Evolutionary conservation across 2,797 vertebrate genomes (phyloP).

Genomic region (Hyperoplus lanceolatus): DNA sequence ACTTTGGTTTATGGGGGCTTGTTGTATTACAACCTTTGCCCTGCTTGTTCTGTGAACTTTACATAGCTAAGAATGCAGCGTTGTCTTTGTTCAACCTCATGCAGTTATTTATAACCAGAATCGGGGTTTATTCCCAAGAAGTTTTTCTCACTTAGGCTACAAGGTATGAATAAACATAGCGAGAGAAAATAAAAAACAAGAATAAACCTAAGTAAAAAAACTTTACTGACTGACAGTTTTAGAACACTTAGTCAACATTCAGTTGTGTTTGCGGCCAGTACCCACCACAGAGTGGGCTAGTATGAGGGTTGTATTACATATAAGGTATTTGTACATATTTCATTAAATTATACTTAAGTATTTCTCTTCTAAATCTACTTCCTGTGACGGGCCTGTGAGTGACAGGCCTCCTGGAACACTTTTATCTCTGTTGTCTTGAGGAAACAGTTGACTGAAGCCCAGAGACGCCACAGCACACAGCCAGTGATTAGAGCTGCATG

Average conservation of each 20-base stretch:
- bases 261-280: not conserved
- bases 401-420: slow-evolving; percentile 6
- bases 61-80: slow-evolving; percentile 33
- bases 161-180: no score
- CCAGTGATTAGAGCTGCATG: slow-evolving; percentile 32
- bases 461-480: slow-evolving; percentile 23
- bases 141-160: no score
- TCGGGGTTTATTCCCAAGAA: no score
- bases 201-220: not conserved
- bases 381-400: not conserved
- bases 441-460: slow-evolving; percentile 17
- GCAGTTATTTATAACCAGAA: not conserved
- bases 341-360: no score
- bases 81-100: not conserved
- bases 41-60: slow-evolving; percentile 72
- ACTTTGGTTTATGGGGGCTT: slow-evolving; percentile 90
- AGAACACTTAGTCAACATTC: slow-evolving; percentile 6
- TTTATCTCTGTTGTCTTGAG: slow-evolving; percentile 26
- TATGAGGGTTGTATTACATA: no score
- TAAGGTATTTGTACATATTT: no score
- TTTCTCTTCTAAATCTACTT: no score
- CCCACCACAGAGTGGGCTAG: no score
- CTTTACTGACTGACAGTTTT: not conserved
- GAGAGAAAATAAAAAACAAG: no score
- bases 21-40: slow-evolving; percentile 85